phyloP scores from a whole-genome alignment of 1,140 invertebrate species.

The Pseudobourletiella spinata region DNA sequence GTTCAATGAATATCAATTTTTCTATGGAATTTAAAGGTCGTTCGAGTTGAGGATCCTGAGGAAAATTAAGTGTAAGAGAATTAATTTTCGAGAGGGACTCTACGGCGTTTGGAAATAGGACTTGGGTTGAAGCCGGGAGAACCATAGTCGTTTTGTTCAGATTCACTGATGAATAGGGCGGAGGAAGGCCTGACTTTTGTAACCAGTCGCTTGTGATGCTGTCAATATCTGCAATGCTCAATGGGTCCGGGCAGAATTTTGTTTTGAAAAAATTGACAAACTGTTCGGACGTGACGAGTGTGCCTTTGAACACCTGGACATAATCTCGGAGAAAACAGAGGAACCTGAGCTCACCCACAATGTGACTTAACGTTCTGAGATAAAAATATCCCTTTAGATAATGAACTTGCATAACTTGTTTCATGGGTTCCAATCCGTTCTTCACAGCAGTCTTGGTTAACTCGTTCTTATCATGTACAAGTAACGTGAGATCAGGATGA shows the following conservation, averaged over 20 bases:
- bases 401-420: slow-evolving; percentile 45
- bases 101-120: not conserved
- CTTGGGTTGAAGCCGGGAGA: not conserved
- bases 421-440: slow-evolving; percentile 45
- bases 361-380: slow-evolving; percentile 38
- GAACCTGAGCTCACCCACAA: slow-evolving; percentile 40
- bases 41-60: not conserved
- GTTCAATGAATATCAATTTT: slow-evolving; percentile 19
- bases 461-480: slow-evolving; percentile 1
- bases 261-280: slow-evolving; percentile 35
- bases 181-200: not conserved
- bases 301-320: slow-evolving; percentile 37
- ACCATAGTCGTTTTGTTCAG: not conserved
- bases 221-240: not conserved
- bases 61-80: not conserved
- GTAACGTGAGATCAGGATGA: slow-evolving; percentile 29
- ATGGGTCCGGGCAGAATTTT: slow-evolving; percentile 18
- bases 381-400: slow-evolving; percentile 46
- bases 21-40: slow-evolving; percentile 14
- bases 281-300: slow-evolving; percentile 40
- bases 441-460: slow-evolving; percentile 36
- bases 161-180: not conserved
- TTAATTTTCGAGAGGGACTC: not conserved
- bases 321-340: slow-evolving; percentile 39
- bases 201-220: slow-evolving; percentile 3